Evolutionary conservation across 2,113 vertebrate species (phyloP), one percentile per base, ranked within the genome.

Genomic region (Ceyx margarethae): DNA sequence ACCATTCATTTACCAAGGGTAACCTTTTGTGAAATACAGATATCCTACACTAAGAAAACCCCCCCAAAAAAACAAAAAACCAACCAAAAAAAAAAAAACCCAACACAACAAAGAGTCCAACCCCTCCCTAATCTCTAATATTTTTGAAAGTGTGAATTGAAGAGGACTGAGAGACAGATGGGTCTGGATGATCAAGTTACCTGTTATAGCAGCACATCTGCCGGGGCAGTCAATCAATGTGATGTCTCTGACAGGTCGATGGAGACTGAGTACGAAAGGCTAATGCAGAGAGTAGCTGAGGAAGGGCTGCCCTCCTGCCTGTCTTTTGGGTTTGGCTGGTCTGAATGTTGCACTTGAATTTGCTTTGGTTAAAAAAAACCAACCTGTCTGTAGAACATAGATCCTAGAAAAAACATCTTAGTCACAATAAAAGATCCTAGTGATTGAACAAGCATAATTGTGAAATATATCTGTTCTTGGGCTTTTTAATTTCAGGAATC

Each of bases 171-270:
- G 98, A 99, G 98, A 98, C 99, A 99, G 99, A 99, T 99, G 99
- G 99, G 98, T 98, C 98, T 98, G 97, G 98, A 98, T 98, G 98
- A 99, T 99, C 99, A 98, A 98, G 98, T 99, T 99, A 99, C 99
- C 99, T 99, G 98, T 98, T 99, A 98, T 98, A 98, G 98, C 97
- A 90, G 98, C 98, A 99, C 99, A 99, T 99, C 99, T 99, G 99
- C 98, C 98, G 97, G 97, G 97, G 97, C 98, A 99, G 99, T 99
- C 99, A 99, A 99, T 99, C 99, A 99, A 97, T 95, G 95, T 98
- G 98, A 98, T 97, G 98, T 95, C 97, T 98, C 96, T 98, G 98
- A 98, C 98, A 98, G 98, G 98, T 98, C 97, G 97, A 98, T 98
- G 98, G 98, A 97, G 97, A 95, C 97, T 92, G 96, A 97, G 97